These are phyloP conservation scores for Xyrichtys novacula DNA, from an alignment of 2,797 vertebrate species.

Conservation along the genomic window DNA sequence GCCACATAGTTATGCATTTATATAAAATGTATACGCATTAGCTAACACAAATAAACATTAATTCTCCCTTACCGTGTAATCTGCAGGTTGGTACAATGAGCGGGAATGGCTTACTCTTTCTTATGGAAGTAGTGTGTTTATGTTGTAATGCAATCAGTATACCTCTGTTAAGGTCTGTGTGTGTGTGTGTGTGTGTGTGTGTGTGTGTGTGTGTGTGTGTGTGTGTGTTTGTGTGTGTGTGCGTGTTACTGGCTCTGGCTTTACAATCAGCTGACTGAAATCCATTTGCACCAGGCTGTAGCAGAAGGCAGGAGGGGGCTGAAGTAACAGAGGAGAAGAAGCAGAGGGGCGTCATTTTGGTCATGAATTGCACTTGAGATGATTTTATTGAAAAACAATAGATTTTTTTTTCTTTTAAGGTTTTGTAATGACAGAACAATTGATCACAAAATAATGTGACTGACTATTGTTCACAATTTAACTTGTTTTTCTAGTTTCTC, in stretches of 20 bases:
- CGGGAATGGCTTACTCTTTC: conserved; percentile 16
- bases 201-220: conserved; percentile 5
- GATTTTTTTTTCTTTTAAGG: too few relatives aligned
- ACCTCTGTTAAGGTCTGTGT: conserved; percentile 13
- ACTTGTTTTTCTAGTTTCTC: not conserved
- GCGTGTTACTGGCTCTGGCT: conserved; percentile 10
- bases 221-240: conserved; percentile 5
- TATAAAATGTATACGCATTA: conserved; percentile 21
- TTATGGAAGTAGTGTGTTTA: conserved; percentile 21
- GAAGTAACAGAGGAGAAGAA: conserved; percentile 12
- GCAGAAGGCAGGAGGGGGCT: conserved; percentile 18
- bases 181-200: not conserved
- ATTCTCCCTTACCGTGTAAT: not conserved
- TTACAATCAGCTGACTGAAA: conserved; percentile 52
- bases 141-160: conserved; percentile 1
- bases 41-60: not conserved
- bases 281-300: conserved; percentile 34
- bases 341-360: conserved; percentile 15
- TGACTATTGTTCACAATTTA: not conserved
- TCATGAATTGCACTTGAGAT: conserved; percentile 14
- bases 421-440: not conserved
- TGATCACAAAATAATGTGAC: not conserved
- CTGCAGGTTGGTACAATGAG: not conserved
- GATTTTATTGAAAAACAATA: not conserved
- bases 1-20: conserved; percentile 9